Evolutionary conservation across 2,113 vertebrate species (phyloP).

Genomic region (Sinocyclocheilus anophthalmus): DNA sequence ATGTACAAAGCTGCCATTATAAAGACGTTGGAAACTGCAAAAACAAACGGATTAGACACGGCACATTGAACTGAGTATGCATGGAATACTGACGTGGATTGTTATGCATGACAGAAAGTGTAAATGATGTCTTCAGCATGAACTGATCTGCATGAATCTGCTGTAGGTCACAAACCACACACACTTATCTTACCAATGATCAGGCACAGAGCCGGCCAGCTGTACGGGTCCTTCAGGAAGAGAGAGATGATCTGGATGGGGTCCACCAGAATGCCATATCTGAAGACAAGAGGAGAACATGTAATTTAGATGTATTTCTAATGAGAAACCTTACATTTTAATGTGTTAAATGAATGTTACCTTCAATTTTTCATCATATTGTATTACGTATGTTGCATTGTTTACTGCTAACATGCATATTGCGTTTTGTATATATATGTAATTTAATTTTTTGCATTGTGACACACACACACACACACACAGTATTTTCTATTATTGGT

Average conservation of each 20-base stretch:
- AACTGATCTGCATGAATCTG: not conserved
- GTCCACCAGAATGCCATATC: constrained; percentile 91
- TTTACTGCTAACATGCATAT: too few species aligned
- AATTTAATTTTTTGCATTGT: too few species aligned
- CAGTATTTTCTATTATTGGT: too few species aligned
- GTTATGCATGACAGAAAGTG: not conserved
- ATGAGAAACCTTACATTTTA: not conserved
- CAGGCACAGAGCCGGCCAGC: constrained; percentile 88
- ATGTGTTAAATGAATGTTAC: not conserved
- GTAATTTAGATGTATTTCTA: not conserved
- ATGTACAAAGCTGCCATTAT: constrained; percentile 79
- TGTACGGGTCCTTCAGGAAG: constrained; percentile 90
- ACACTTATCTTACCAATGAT: constrained; percentile 76
- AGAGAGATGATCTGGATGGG: constrained; percentile 91
- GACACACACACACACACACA: too few species aligned
- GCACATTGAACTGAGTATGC: not conserved
- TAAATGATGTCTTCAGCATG: constrained; percentile 7
- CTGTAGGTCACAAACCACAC: not conserved
- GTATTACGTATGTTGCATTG: too few species aligned
- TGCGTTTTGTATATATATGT: too few species aligned
- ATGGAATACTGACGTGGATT: not conserved
- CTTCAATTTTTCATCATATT: not conserved
- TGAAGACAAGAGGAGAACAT: constrained; percentile 52
- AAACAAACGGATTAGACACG: constrained; percentile 48
- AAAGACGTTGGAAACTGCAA: constrained; percentile 83